phyloP scores from a whole-genome alignment of 2,888 invertebrate genomes.

The Eudasyphora cyanicolor region DNA sequence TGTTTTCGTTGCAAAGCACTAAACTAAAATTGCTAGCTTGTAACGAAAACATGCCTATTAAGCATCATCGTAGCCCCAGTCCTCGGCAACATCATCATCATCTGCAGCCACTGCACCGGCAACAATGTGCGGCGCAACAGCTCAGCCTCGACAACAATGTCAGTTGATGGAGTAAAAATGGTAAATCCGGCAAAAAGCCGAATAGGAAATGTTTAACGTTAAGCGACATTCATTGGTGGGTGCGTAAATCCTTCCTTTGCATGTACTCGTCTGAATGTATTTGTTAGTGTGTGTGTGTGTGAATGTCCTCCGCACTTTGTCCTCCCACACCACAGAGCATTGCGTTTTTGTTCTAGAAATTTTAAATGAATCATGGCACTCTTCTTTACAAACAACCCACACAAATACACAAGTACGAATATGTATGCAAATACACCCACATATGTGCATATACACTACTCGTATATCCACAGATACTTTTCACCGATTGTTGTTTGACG shows the following conservation, averaged over 20 bases:
- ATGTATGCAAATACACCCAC: too few relatives aligned
- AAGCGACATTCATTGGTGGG: slow-evolving; percentile 64
- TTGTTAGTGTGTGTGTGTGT: background rate
- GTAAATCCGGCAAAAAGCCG: slow-evolving; percentile 48
- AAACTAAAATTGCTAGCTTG: too few relatives aligned
- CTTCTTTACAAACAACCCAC: background rate
- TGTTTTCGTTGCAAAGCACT: too few relatives aligned
- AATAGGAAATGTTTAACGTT: slow-evolving; percentile 65
- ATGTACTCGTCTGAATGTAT: slow-evolving; percentile 13
- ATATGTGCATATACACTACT: too few relatives aligned
- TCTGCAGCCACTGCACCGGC: background rate
- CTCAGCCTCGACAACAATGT: slow-evolving; percentile 19
- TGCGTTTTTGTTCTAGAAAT: slow-evolving; percentile 29
- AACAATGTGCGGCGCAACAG: background rate
- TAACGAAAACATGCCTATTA: too few relatives aligned
- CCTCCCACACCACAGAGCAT: background rate
- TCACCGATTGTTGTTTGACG: slow-evolving; percentile 8
- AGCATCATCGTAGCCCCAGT: slow-evolving; percentile 31
- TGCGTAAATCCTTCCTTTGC: slow-evolving; percentile 64
- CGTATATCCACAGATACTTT: background rate
- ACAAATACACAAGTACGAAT: too few relatives aligned
- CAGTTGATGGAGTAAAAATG: slow-evolving; percentile 43
- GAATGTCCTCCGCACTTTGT: background rate
- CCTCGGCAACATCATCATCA: slow-evolving; percentile 23
- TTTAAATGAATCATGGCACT: slow-evolving; percentile 34